A percentile compares a stretch with the other conserved stretches of the same genome.
These are phyloP conservation scores for Apogon hyalosoma DNA, from an alignment of 2,797 vertebrate species.

Conservation along the genomic window DNA sequence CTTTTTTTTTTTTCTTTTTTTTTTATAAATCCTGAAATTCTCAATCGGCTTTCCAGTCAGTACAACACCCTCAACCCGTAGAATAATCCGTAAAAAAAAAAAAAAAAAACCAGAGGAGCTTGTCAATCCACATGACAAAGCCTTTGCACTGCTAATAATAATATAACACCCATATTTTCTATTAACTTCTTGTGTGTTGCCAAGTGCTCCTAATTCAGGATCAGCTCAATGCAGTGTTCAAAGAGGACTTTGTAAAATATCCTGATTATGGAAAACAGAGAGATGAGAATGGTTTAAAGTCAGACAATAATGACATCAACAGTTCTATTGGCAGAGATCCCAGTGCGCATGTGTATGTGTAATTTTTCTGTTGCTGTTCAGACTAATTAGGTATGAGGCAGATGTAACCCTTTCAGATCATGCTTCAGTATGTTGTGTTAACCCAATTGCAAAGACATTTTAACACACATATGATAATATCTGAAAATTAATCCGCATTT, in stretches of 20 bases:
- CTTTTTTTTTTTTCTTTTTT: no score
- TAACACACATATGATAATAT: no score
- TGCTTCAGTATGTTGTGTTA: background rate
- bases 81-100: slow-evolving; percentile 15
- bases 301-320: slow-evolving; percentile 54
- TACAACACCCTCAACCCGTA: no score
- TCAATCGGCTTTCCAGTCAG: no score
- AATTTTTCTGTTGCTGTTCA: slow-evolving; percentile 18
- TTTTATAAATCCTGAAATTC: no score
- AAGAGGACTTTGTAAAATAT: slow-evolving; percentile 49
- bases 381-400: slow-evolving; percentile 16
- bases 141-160: slow-evolving; percentile 69
- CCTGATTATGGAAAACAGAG: slow-evolving; percentile 45
- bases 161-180: slow-evolving; percentile 65
- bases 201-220: slow-evolving; percentile 60
- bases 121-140: slow-evolving; percentile 64
- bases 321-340: slow-evolving; percentile 14
- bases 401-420: background rate
- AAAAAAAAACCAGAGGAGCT: slow-evolving; percentile 64
- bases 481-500: no score
- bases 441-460: no score
- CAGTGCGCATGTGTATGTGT: no score
- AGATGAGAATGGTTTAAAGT: slow-evolving; percentile 26
- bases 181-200: slow-evolving; percentile 51
- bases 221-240: slow-evolving; percentile 36